These are phyloP conservation scores for Dione juno DNA, from an alignment of 2,888 invertebrate genomes.

Conservation along the genomic window DNA sequence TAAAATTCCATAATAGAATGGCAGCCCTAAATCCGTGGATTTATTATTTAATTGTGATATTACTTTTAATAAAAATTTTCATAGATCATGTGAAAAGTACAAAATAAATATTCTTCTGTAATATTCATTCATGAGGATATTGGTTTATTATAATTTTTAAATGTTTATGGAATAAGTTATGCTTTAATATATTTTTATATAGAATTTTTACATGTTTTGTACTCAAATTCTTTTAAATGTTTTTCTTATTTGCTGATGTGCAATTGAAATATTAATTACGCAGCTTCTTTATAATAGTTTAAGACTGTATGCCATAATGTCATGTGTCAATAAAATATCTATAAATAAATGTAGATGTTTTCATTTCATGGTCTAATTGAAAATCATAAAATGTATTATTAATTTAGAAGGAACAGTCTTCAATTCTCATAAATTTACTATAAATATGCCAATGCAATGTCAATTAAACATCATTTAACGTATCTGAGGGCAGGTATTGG, in stretches of 20 bases:
- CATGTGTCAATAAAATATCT: constrained; percentile 45
- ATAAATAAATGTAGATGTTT: constrained; percentile 23
- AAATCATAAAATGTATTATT: too few relatives aligned
- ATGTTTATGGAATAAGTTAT: constrained; percentile 36
- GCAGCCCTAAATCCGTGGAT: constrained; percentile 18
- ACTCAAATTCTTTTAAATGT: constrained; percentile 32
- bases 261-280: constrained; percentile 42
- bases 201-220: constrained; percentile 33
- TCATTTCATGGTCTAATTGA: neutral
- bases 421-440: too few relatives aligned
- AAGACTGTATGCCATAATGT: constrained; percentile 49
- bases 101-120: constrained; percentile 43
- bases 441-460: neutral
- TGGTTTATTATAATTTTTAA: neutral
- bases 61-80: constrained; percentile 36
- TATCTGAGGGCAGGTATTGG: neutral
- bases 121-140: constrained; percentile 32
- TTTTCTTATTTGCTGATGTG: constrained; percentile 39
- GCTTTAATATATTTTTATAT: constrained; percentile 40
- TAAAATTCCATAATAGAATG: neutral
- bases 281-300: constrained; percentile 35
- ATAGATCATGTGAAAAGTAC: constrained; percentile 42
- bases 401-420: too few relatives aligned
- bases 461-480: neutral
- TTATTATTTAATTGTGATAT: constrained; percentile 41